Base-by-base conservation (phyloP, 2,888 invertebrate genomes). In the Parasteatoda lunata region DNA sequence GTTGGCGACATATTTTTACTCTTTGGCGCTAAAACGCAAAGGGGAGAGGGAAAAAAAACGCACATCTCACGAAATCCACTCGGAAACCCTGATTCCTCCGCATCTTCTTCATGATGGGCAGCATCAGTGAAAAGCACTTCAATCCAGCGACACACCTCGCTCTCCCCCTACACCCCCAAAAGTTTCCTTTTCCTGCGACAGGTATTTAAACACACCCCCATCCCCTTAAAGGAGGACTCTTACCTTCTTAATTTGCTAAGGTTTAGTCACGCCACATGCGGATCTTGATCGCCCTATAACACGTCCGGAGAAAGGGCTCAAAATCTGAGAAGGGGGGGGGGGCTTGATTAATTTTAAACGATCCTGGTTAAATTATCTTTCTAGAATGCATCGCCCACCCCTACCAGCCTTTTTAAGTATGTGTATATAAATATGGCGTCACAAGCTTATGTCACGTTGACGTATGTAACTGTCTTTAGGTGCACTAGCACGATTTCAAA, bases 281-380 rank as follows among this genome's bases (percentile, higher is more conserved):
- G 66, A 49, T 64, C 48, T 13, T 79, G 79, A 79, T 79, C 71
- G 15, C 69, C 64, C 11, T 47, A 66, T 47, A 66, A 71, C 66
- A 80, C 45, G 64, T 76, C 30, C 30, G 30, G 30, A 30, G 30
- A 30, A 30, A 47, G 72, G 7, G 52, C 49, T 15, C 30, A 15
- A 13, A 15, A 47, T 13, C 64, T 68, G 54, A 64, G 48, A 48
- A n/a, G n/a, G 69, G 45, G 7, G 51, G 45, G 65, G 13, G 66
- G 78, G 59, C 80, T 77, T 87, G 86, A 87, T 87, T 87, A 87
- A 87, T 87, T 87, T 86, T 77, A 87, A 87, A 82, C 86, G 86
- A 87, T 87, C 77, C 59, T 87, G 86, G 86, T 87, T 87, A 87
- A 87, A 87, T 87, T 87, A 87, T 87, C 81, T 82, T 77, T 71